A percentile compares a stretch with the other conserved stretches of the same genome.
Evolutionary conservation across 1,140 invertebrate species (phyloP).

Genomic region (Diachasmimorpha longicaudata): DNA sequence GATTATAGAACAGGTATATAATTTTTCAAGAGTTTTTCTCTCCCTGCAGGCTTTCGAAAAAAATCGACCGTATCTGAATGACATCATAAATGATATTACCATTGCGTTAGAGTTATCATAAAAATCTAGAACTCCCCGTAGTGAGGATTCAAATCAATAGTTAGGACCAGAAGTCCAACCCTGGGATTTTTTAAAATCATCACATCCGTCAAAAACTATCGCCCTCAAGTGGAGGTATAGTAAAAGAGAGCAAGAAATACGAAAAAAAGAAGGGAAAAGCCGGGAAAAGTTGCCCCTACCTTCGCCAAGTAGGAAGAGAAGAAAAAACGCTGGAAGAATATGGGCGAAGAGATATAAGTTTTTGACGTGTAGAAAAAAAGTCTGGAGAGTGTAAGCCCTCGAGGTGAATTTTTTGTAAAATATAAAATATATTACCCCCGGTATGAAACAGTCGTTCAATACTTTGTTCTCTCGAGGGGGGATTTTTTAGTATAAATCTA

Average conservation of each 20-base stretch:
- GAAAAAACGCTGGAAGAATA: not conserved
- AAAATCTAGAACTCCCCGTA: not conserved
- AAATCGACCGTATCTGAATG: too few relatives aligned
- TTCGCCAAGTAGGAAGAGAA: not conserved
- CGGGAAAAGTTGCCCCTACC: not conserved
- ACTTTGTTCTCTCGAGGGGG: not conserved
- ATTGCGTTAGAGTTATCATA: not conserved
- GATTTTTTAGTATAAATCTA: not conserved
- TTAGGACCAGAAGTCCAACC: not conserved
- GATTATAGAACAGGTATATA: too few relatives aligned
- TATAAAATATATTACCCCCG: not conserved
- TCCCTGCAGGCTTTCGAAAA: too few relatives aligned
- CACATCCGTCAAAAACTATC: not conserved
- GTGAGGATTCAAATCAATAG: not conserved
- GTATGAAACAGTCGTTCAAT: slow-evolving; percentile 2
- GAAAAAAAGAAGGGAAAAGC: not conserved
- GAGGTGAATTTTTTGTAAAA: not conserved
- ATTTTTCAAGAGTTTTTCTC: too few relatives aligned
- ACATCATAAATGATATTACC: not conserved
- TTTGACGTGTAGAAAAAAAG: not conserved
- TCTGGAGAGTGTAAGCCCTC: not conserved
- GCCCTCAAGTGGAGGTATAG: not conserved
- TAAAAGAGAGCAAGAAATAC: not conserved
- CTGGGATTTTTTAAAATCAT: not conserved
- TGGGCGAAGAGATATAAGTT: slow-evolving; percentile 5